Percentiles rank a stretch among this genome's conserved stretches.
Evolutionary conservation across 2,797 vertebrate species (phyloP).

Genomic region (Lerista edwardsae): DNA sequence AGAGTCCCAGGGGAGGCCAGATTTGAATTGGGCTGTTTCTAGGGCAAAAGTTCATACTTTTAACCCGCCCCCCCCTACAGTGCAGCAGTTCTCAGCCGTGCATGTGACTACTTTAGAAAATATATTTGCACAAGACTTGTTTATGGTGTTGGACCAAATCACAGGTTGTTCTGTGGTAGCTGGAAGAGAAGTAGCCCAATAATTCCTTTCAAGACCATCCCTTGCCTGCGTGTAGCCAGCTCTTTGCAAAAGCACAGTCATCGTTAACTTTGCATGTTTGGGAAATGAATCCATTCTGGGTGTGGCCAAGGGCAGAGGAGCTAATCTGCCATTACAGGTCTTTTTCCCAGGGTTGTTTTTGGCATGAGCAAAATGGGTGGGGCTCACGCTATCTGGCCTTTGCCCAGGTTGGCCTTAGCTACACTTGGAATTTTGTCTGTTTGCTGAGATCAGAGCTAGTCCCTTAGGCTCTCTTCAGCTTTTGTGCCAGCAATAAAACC

Average conservation of each 20-base stretch:
- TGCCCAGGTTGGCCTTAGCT: not conserved
- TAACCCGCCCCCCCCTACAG: not conserved
- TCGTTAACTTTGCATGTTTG: not conserved
- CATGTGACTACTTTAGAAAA: not conserved
- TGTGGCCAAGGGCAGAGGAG: not conserved
- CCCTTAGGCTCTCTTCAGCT: not conserved
- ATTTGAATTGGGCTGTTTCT: not conserved
- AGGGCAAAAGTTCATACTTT: not conserved
- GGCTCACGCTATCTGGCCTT: not conserved
- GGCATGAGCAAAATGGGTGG: not conserved
- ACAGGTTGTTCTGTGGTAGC: not conserved
- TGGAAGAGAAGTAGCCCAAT: not conserved
- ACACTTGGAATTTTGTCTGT: not conserved
- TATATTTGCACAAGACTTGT: not conserved
- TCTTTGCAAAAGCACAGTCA: not conserved
- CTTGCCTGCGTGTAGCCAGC: not conserved
- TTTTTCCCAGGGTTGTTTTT: not conserved
- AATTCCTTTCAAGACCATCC: not conserved
- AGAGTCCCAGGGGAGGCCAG: not conserved
- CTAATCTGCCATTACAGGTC: not conserved
- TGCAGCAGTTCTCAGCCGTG: not conserved
- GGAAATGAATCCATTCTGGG: not conserved
- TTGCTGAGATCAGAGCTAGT: not conserved
- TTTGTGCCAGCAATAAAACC: not conserved
- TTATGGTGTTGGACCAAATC: not conserved